Conservation (phyloP, 2,797 vertebrate genomes). For the Alcedo quadribrachys region DNA sequence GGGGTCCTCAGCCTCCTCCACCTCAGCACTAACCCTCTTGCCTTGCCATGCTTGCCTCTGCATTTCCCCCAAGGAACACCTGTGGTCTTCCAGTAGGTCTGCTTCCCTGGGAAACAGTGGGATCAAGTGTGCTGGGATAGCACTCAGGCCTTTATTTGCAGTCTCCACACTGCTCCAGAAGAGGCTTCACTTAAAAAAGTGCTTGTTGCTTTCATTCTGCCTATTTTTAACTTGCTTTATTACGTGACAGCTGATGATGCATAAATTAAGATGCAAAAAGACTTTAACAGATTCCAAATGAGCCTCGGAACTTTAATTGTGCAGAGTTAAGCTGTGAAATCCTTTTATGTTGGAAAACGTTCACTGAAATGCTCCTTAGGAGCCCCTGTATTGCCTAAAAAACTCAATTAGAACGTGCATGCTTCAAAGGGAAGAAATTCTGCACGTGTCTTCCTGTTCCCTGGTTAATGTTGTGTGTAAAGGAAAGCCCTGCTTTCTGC, state of each 20-base stretch:
- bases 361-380: not conserved
- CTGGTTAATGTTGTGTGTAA: not conserved
- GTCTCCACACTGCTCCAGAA: not conserved
- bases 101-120: not conserved
- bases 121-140: not conserved
- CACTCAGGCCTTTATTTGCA: not conserved
- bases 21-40: not conserved
- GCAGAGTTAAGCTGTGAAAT: not conserved
- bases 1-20: not conserved
- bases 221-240: slow-evolving; percentile 14
- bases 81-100: not conserved
- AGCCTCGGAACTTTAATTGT: not conserved
- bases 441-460: not conserved
- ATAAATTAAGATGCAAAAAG: not conserved
- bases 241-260: not conserved
- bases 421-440: not conserved
- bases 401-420: not conserved
- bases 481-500: not conserved
- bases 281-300: not conserved
- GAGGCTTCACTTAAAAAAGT: not conserved
- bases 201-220: not conserved
- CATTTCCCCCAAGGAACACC: not conserved
- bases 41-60: not conserved
- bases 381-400: not conserved
- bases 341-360: not conserved